These are phyloP conservation scores for Echinarachnius parma DNA, from an alignment of 53 echinoderm and acorn worm genomes.

Conservation along the genomic window DNA sequence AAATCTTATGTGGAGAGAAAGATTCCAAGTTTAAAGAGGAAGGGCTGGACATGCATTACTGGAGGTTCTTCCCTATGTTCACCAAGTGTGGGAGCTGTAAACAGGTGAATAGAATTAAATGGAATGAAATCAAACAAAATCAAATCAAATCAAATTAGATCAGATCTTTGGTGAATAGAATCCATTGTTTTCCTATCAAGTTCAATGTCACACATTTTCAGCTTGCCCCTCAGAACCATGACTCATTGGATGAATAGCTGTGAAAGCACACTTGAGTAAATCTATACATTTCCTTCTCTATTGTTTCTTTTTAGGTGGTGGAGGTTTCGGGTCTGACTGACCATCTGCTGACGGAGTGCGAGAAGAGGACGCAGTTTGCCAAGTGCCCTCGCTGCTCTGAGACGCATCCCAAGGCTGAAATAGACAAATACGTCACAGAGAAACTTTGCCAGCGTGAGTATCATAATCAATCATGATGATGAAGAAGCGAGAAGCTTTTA, in stretches of 20 bases:
- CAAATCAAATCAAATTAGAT: too few species aligned
- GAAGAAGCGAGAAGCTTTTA: neutral
- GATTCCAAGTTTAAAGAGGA: slow-evolving; percentile 81
- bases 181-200: too few species aligned
- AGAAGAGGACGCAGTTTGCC: slow-evolving; percentile 66
- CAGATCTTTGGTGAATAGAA: too few species aligned
- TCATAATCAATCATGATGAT: neutral
- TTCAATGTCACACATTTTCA: too few species aligned
- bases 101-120: too few species aligned
- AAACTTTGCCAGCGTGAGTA: slow-evolving; percentile 92
- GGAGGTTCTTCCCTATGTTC: slow-evolving; percentile 91
- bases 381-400: slow-evolving; percentile 91
- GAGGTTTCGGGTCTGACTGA: slow-evolving; percentile 78
- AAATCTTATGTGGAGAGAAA: slow-evolving; percentile 87
- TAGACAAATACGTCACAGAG: slow-evolving; percentile 80
- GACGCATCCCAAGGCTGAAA: slow-evolving; percentile 67
- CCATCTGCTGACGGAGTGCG: slow-evolving; percentile 90
- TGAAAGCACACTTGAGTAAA: too few species aligned
- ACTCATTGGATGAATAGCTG: too few species aligned
- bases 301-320: slow-evolving; percentile 79
- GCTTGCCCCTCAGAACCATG: too few species aligned
- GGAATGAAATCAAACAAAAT: too few species aligned
- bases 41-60: slow-evolving; percentile 91
- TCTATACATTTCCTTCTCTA: too few species aligned
- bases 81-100: slow-evolving; percentile 84